Evolutionary conservation across 2,888 invertebrate species (phyloP).

Genomic region (Colostygia pectinataria): DNA sequence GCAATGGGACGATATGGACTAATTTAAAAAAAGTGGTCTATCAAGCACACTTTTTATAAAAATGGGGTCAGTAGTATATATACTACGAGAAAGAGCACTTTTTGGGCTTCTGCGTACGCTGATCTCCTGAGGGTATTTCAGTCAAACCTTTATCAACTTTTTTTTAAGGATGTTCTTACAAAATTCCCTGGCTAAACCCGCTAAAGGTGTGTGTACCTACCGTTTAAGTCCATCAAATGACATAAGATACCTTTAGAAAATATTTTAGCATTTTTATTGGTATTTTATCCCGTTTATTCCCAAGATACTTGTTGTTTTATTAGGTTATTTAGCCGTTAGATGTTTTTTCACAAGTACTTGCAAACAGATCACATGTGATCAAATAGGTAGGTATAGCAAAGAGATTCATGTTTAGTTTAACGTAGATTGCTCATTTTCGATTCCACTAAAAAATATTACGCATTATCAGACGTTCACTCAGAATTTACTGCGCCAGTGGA

Average conservation of each 20-base stretch:
- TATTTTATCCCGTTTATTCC: slow-evolving; percentile 14
- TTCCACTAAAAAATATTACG: too few relatives aligned
- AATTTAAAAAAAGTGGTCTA: too few relatives aligned
- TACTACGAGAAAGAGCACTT: too few relatives aligned
- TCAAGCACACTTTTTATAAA: too few relatives aligned
- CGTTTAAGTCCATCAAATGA: slow-evolving; percentile 16
- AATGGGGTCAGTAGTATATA: too few relatives aligned
- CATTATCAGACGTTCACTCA: too few relatives aligned
- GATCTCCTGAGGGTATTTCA: slow-evolving; percentile 15
- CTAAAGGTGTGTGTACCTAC: too few relatives aligned
- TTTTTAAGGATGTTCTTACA: slow-evolving; percentile 3
- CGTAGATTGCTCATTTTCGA: too few relatives aligned
- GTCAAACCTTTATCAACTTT: slow-evolving; percentile 24
- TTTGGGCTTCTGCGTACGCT: background rate
- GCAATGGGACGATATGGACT: too few relatives aligned
- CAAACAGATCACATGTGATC: background rate
- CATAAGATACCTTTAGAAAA: slow-evolving; percentile 12
- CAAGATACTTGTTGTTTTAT: slow-evolving; percentile 13
- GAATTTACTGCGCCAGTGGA: too few relatives aligned
- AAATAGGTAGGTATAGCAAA: too few relatives aligned
- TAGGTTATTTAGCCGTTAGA: background rate
- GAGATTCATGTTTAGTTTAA: too few relatives aligned
- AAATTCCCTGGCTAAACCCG: slow-evolving; percentile 9
- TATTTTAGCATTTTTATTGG: slow-evolving; percentile 22
- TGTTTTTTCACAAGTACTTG: slow-evolving; percentile 6